Evolutionary conservation across 2,113 vertebrate genomes (phyloP), one percentile per base, ranked within the genome.

Genomic region (human (Homo sapiens)): DNA sequence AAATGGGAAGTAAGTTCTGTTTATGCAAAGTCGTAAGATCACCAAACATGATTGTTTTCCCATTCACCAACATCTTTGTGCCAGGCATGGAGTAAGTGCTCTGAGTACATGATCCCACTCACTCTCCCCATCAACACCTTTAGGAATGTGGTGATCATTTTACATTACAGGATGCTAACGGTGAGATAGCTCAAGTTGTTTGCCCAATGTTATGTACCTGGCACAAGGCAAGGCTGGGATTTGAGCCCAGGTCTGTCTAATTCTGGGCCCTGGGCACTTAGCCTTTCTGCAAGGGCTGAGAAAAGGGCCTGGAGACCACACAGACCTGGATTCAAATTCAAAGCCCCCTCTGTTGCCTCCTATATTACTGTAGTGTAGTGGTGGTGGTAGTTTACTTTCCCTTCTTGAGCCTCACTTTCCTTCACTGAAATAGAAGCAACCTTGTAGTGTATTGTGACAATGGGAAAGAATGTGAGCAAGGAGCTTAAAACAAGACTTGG

Each of bases 101-200:
- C 66, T 48, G 3, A 14, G 75, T 1, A 7, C 0, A 0, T 1
- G 52, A 16, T 70, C 59, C 70, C 48, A 1, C 50, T 14, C 3
- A 10, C 32, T 85, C 27, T 40, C 14, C 18, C 57, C 8, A 6
- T 32, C 12, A 45, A 2, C 11, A 38, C 40, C 9, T 40, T 9
- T 8, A n/a, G 43, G 12, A 11, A 2, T 20, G 18, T 61, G 22
- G 16, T 57, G 32, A 12, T 48, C 18, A 8, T 50, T 80, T 35
- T 16, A 27, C 13, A 6, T 23, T 30, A 22, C 7, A 64, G 55
- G 13, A 61, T 8, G 3, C 1, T 8, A 35, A 57, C 40, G 64
- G 30, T 14, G 45, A 40, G 18, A 27, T 32, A 30, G 32, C 11
- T 25, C 6, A 35, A 27, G 88, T 25, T 35, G 0, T 50, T 13